A percentile compares a stretch with the other conserved stretches of the same genome.
Evolutionary conservation across 2,888 invertebrate species (phyloP).

Genomic region (Poecilobothrus nobilitatus): DNA sequence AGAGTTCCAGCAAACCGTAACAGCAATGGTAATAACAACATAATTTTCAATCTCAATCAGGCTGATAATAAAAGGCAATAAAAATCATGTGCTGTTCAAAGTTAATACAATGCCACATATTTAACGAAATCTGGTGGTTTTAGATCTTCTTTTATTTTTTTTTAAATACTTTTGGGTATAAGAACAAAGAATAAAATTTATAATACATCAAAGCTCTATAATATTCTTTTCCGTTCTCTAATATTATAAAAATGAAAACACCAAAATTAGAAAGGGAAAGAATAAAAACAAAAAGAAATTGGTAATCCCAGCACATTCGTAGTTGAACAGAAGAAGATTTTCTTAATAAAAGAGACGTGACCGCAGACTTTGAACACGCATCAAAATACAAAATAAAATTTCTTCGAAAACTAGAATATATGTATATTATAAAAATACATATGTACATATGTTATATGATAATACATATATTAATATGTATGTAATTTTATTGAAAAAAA

Average conservation of each 20-base stretch:
- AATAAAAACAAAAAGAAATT: neutral
- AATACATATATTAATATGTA: no score
- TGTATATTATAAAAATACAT: neutral
- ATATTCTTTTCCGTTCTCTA: neutral
- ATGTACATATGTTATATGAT: neutral
- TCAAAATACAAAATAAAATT: neutral
- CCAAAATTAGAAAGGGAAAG: neutral
- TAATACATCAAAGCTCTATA: neutral
- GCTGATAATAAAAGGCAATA: neutral
- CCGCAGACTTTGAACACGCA: neutral
- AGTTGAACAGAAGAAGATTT: neutral
- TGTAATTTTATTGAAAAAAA: no score
- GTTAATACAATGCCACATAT: neutral
- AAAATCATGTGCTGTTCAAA: neutral
- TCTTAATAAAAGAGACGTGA: conserved; percentile 1
- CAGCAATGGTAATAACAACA: neutral
- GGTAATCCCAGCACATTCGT: neutral
- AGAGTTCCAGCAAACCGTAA: no score
- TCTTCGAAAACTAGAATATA: neutral
- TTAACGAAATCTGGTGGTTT: neutral
- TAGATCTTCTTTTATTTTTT: neutral
- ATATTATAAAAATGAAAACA: neutral
- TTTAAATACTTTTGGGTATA: neutral
- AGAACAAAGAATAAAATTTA: neutral
- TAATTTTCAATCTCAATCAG: neutral